Evolutionary conservation across 30 jellyfish, hydroid and myxozoan genomes (phyloP), one percentile per base, ranked within the genome.

Genomic region (Pelagia noctiluca): DNA sequence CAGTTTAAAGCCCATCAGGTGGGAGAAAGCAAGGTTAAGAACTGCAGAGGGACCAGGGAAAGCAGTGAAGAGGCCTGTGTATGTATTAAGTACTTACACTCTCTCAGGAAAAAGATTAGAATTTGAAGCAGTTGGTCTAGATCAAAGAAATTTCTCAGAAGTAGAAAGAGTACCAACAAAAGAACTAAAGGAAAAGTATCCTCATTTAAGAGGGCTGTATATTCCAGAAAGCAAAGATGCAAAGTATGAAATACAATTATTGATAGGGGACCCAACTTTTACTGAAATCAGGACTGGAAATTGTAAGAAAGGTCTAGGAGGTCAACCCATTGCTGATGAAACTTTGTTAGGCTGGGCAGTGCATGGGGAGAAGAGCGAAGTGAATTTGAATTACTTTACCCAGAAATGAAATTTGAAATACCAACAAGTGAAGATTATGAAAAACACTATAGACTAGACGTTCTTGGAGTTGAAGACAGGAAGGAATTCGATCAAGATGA

Each of bases 281-380:
- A 42, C 57, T 42, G 57, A 42, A 16, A 42, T 42, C n/a, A 82
- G 92, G 53, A 82, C 81, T n/a, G 92, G 92, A 50, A 34, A 69
- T n/a, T 65, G 84, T 24, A 70, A 72, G 26, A 69, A 67, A 33
- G 85, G 86, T 2, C 1, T 1, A 33, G 32, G 26, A 33, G 88
- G 88, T 25, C 78, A 76, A 38, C 88, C 88, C 24, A 76, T 76
- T 48, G 90, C 82, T 2, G 90, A 80, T 63, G 90, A 80, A 63
- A 64, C 90, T 62, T 63, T 80, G 28, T 47, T 62, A 35, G 90
- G 90, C 36, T 64, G 90, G 90, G 78, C 90, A 4, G 82, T 80
- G 1, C 90, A 80, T 80, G 83, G 90, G 25, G 71, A 1, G 25
- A 47, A 64, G 33, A 25, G 47, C 1, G 38, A 68, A 10, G 69